These are phyloP conservation scores for Drosophila repletoides DNA, from an alignment of 1,140 invertebrate species.

Conservation along the genomic window DNA sequence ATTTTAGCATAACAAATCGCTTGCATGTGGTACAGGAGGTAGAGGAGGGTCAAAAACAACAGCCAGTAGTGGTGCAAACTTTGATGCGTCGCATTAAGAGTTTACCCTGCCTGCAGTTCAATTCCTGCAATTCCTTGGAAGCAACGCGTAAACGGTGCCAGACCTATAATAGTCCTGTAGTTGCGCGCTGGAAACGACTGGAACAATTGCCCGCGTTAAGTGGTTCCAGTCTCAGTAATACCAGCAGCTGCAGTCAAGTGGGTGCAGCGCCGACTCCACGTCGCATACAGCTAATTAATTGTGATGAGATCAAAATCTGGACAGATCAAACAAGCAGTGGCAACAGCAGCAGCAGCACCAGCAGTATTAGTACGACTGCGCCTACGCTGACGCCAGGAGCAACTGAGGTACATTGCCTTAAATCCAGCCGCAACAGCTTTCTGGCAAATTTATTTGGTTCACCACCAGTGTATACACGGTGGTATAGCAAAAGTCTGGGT, in stretches of 20 bases:
- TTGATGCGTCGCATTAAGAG: slow-evolving; percentile 56
- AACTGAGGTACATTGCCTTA: neutral
- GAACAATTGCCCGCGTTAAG: slow-evolving; percentile 3
- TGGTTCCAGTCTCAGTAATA: slow-evolving; percentile 31
- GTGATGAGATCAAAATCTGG: slow-evolving; percentile 79
- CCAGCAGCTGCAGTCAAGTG: slow-evolving; percentile 27
- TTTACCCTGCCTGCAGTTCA: slow-evolving; percentile 35
- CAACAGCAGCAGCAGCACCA: neutral
- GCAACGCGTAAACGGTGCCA: slow-evolving; percentile 17
- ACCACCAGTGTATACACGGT: slow-evolving; percentile 64
- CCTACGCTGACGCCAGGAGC: neutral
- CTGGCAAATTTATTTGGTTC: slow-evolving; percentile 63
- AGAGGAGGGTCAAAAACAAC: slow-evolving; percentile 23
- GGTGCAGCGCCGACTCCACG: slow-evolving; percentile 7
- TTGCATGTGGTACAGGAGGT: slow-evolving; percentile 72
- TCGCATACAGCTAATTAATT: slow-evolving; percentile 71
- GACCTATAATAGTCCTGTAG: slow-evolving; percentile 11
- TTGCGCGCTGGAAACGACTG: neutral
- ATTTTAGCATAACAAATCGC: slow-evolving; percentile 72
- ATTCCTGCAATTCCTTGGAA: neutral
- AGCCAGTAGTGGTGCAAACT: neutral
- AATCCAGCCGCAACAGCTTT: slow-evolving; percentile 33
- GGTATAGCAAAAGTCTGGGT: slow-evolving; percentile 49
- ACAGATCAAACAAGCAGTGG: slow-evolving; percentile 55
- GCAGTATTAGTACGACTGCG: no score